These are phyloP conservation scores for Aeoliscus strigatus DNA, from an alignment of 2,797 vertebrate genomes.

Conservation along the genomic window DNA sequence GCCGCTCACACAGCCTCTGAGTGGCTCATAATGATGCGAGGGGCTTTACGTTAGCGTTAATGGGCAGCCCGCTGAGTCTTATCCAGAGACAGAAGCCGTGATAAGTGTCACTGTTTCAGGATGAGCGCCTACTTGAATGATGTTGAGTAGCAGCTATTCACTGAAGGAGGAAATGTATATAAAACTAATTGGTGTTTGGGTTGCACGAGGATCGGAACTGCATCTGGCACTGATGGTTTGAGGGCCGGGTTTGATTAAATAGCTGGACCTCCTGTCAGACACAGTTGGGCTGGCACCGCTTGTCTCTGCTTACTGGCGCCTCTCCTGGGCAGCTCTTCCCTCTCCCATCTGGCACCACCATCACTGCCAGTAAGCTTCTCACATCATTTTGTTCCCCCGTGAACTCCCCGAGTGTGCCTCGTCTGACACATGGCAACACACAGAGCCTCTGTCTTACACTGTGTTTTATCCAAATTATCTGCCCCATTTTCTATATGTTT, in stretches of 20 bases:
- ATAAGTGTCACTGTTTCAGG: too few relatives aligned
- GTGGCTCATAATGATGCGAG: too few relatives aligned
- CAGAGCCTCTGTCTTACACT: not conserved
- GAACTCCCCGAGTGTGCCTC: slow-evolving; percentile 24
- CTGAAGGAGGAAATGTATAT: slow-evolving; percentile 50
- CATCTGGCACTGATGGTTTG: slow-evolving; percentile 76
- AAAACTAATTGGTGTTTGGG: slow-evolving; percentile 68
- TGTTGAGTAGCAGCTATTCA: slow-evolving; percentile 35
- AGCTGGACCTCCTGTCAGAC: slow-evolving; percentile 76
- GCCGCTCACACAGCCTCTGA: too few relatives aligned
- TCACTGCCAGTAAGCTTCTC: slow-evolving; percentile 67
- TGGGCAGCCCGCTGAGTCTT: too few relatives aligned
- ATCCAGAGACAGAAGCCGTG: too few relatives aligned
- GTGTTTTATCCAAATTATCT: too few relatives aligned
- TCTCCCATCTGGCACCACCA: slow-evolving; percentile 73
- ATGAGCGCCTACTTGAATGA: too few relatives aligned
- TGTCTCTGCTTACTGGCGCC: slow-evolving; percentile 69
- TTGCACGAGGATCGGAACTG: slow-evolving; percentile 73
- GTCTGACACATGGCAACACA: slow-evolving; percentile 10
- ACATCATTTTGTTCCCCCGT: slow-evolving; percentile 45
- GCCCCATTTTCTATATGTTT: too few relatives aligned
- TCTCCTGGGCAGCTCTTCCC: slow-evolving; percentile 67
- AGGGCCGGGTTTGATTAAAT: slow-evolving; percentile 78
- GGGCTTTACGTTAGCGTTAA: too few relatives aligned
- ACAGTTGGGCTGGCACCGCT: slow-evolving; percentile 76